phyloP scores from a whole-genome alignment of 2,113 vertebrate genomes.

The Otolemur garnettii region DNA sequence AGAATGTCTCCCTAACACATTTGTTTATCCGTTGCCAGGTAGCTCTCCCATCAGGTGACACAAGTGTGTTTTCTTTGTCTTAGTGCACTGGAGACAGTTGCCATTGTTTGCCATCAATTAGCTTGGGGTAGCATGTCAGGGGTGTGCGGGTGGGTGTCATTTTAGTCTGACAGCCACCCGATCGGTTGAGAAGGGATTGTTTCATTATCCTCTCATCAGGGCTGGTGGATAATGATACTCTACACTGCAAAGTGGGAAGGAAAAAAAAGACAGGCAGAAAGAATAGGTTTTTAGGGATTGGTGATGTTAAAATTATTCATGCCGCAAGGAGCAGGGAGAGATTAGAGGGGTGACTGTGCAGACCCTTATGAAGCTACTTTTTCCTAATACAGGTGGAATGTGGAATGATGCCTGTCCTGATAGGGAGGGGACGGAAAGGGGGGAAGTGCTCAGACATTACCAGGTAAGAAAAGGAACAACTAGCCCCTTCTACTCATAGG shows the following conservation, averaged over 20 bases:
- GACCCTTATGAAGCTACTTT: slow-evolving; percentile 59
- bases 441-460: background rate
- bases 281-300: slow-evolving; percentile 75
- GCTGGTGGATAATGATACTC: slow-evolving; percentile 72
- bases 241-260: slow-evolving; percentile 24
- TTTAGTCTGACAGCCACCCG: slow-evolving; percentile 75
- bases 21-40: slow-evolving; percentile 75
- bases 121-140: slow-evolving; percentile 69
- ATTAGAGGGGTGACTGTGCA: slow-evolving; percentile 58
- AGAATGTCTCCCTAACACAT: slow-evolving; percentile 58
- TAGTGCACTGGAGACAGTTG: slow-evolving; percentile 60
- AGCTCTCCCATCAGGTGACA: slow-evolving; percentile 68
- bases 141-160: slow-evolving; percentile 42
- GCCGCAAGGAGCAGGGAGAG: slow-evolving; percentile 66
- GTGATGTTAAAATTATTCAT: slow-evolving; percentile 81
- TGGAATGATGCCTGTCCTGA: background rate
- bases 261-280: slow-evolving; percentile 62
- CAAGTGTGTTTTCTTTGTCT: slow-evolving; percentile 71
- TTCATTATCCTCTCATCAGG: slow-evolving; percentile 78
- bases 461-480: slow-evolving; percentile 19
- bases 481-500: background rate
- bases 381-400: slow-evolving; percentile 48
- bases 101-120: slow-evolving; percentile 81
- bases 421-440: background rate
- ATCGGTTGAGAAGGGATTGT: slow-evolving; percentile 71